These are phyloP conservation scores for Enteromius unitaeniatus DNA, from an alignment of 2,797 vertebrate genomes.

Conservation along the genomic window DNA sequence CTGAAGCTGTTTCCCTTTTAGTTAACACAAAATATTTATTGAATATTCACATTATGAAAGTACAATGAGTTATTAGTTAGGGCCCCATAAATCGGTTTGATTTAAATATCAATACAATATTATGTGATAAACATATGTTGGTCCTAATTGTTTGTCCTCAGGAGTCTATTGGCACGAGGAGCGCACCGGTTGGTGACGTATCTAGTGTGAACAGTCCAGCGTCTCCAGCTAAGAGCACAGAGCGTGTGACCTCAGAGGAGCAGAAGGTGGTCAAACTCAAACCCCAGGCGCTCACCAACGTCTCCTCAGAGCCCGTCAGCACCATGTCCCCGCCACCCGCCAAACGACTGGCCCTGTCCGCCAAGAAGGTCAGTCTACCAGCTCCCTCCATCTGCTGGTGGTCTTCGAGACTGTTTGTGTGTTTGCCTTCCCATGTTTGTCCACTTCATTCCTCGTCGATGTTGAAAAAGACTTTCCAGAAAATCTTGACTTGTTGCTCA, in stretches of 20 bases:
- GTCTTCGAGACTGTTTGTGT: neutral
- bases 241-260: conserved; percentile 70
- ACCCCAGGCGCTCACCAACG: conserved; percentile 72
- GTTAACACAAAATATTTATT: neutral
- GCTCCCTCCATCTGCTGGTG: neutral
- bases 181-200: conserved; percentile 74
- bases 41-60: neutral
- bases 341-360: conserved; percentile 87
- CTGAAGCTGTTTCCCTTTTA: neutral
- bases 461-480: neutral
- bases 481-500: neutral
- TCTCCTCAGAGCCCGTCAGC: conserved; percentile 75
- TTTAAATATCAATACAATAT: neutral
- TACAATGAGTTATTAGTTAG: neutral
- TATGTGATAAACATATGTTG: neutral
- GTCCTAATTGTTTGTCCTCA: conserved; percentile 39
- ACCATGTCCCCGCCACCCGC: conserved; percentile 87
- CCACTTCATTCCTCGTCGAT: conserved; percentile 6
- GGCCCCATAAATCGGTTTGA: no score
- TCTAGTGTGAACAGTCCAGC: conserved; percentile 67
- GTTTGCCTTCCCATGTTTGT: conserved; percentile 30
- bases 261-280: conserved; percentile 75
- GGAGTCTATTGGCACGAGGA: conserved; percentile 73
- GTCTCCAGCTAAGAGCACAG: conserved; percentile 75
- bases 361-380: conserved; percentile 88